Percentiles rank a stretch among this genome's conserved stretches.
Conservation (phyloP, 2,888 invertebrate genomes). For the Bombylius discolor region DNA sequence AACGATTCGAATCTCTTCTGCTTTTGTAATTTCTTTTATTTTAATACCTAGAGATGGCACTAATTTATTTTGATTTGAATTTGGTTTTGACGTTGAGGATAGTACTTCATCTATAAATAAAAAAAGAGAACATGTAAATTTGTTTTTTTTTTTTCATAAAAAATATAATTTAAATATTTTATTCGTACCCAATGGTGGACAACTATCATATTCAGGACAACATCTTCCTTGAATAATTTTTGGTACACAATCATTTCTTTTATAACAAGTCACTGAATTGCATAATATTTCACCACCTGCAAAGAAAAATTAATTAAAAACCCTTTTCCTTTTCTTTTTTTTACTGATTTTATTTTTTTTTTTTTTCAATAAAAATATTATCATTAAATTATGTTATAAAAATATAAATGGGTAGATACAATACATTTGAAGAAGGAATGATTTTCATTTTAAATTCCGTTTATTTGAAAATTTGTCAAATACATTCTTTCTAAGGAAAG, state of each 20-base stretch:
- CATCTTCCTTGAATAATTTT: constrained; percentile 59
- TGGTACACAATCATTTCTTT: constrained; percentile 61
- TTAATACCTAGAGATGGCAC: constrained; percentile 25
- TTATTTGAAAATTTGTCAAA: too few species aligned
- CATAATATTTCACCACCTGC: constrained; percentile 60
- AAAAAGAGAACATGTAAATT: not conserved
- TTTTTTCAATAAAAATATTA: too few species aligned
- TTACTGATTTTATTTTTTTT: too few species aligned
- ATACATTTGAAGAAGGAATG: too few species aligned
- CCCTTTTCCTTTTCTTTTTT: too few species aligned
- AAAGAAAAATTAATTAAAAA: not conserved
- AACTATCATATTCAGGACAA: constrained; percentile 71
- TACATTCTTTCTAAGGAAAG: too few species aligned
- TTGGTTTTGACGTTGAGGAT: too few species aligned
- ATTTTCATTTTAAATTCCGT: too few species aligned
- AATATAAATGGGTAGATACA: too few species aligned
- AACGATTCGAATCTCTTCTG: constrained; percentile 33
- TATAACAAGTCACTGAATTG: constrained; percentile 61
- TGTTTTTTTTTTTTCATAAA: not conserved
- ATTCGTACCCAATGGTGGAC: constrained; percentile 49
- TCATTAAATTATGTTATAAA: too few species aligned
- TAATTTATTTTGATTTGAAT: too few species aligned
- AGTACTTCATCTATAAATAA: too few species aligned
- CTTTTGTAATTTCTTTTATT: constrained; percentile 35
- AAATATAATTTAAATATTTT: not conserved